phyloP scores from a whole-genome alignment of 2,797 vertebrate genomes.

The Paedocypris micromegethes region DNA sequence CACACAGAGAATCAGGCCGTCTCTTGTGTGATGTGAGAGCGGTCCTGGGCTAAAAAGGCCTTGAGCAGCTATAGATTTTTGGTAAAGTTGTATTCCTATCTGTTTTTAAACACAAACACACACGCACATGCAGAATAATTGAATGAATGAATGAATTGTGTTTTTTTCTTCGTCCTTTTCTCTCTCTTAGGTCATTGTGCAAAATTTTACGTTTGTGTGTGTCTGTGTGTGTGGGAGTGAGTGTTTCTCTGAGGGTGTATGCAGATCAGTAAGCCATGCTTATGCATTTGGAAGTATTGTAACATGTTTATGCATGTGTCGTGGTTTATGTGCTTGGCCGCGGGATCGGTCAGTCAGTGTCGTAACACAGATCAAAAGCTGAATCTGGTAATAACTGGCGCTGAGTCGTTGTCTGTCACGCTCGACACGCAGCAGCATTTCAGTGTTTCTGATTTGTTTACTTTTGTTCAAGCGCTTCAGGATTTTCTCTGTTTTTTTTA shows the following conservation, averaged over 20 bases:
- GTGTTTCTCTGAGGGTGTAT: slow-evolving; percentile 24
- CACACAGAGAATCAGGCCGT: slow-evolving; percentile 34
- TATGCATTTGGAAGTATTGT: slow-evolving; percentile 46
- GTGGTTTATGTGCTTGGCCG: slow-evolving; percentile 16
- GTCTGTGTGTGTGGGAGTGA: slow-evolving; percentile 8
- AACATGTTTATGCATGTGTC: slow-evolving; percentile 27
- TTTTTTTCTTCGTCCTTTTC: slow-evolving; percentile 35
- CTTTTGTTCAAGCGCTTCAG: background rate
- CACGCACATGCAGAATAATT: slow-evolving; percentile 26
- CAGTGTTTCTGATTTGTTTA: no score
- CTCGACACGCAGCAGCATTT: background rate
- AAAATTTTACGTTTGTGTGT: slow-evolving; percentile 32
- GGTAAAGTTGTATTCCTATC: slow-evolving; percentile 42
- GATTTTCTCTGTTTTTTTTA: background rate
- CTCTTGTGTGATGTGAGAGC: slow-evolving; percentile 44
- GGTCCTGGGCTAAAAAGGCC: slow-evolving; percentile 35
- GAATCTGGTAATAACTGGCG: slow-evolving; percentile 13
- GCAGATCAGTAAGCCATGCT: slow-evolving; percentile 31
- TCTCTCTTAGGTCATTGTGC: slow-evolving; percentile 15
- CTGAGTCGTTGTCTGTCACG: slow-evolving; percentile 7
- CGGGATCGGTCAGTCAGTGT: slow-evolving; percentile 9
- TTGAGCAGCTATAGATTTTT: slow-evolving; percentile 48
- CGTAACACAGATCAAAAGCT: slow-evolving; percentile 20
- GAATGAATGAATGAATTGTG: slow-evolving; percentile 49
- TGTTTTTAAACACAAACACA: slow-evolving; percentile 42